Conservation (phyloP, 2,888 invertebrate genomes). For the Nipponacmea schrenckii region DNA sequence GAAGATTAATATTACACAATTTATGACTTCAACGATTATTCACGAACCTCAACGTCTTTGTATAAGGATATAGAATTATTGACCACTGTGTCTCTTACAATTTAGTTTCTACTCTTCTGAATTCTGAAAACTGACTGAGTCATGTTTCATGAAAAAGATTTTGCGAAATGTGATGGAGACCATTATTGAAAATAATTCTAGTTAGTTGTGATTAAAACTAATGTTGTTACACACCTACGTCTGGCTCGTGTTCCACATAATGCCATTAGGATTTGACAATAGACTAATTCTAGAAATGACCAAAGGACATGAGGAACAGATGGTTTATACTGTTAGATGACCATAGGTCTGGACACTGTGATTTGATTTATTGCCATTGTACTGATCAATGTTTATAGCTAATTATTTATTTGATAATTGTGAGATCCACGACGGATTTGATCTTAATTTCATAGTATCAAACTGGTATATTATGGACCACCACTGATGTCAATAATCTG, state of each 20-base stretch:
- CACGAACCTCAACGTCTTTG: not conserved
- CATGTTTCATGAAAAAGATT: too few species aligned
- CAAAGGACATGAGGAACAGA: not conserved
- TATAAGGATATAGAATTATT: too few species aligned
- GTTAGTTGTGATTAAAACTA: not conserved
- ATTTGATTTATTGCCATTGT: not conserved
- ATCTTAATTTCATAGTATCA: too few species aligned
- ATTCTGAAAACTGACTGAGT: too few species aligned
- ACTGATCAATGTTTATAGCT: too few species aligned
- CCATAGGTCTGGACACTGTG: not conserved
- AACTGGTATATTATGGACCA: slow-evolving; percentile 1
- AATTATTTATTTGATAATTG: too few species aligned
- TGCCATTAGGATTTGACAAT: not conserved
- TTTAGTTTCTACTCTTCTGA: too few species aligned
- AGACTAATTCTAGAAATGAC: not conserved
- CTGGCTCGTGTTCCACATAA: too few species aligned
- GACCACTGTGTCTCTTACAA: too few species aligned
- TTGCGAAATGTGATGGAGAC: not conserved
- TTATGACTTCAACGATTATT: not conserved
- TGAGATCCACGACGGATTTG: too few species aligned
- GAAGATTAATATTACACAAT: not conserved
- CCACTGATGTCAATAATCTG: not conserved
- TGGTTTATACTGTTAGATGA: not conserved
- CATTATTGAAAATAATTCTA: not conserved
- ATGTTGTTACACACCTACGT: not conserved